A percentile compares a stretch with the other conserved stretches of the same genome.
These are phyloP conservation scores for Cepphus grylle DNA, from an alignment of 2,113 vertebrate genomes.

Conservation along the genomic window DNA sequence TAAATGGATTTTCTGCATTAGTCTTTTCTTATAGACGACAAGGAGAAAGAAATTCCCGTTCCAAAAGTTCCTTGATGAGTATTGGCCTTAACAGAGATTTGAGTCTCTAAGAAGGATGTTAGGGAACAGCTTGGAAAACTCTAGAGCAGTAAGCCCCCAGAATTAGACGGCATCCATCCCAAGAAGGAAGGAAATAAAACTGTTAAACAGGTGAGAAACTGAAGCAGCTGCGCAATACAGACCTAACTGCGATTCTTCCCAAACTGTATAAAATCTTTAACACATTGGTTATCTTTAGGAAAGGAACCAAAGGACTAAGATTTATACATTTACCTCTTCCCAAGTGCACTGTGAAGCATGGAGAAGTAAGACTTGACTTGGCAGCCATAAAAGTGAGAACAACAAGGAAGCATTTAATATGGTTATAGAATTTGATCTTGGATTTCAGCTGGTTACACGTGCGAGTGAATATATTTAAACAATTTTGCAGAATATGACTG, in stretches of 20 bases:
- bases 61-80: not conserved
- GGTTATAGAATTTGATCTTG: not conserved
- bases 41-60: not conserved
- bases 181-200: not conserved
- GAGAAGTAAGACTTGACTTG: not conserved
- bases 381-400: not conserved
- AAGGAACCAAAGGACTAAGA: not conserved
- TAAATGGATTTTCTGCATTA: conserved; percentile 1
- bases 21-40: not conserved
- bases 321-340: not conserved
- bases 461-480: not conserved
- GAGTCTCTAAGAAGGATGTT: not conserved
- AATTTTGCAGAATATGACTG: not conserved
- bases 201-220: not conserved
- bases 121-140: not conserved
- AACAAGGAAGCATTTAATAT: not conserved
- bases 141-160: not conserved
- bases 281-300: not conserved
- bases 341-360: not conserved
- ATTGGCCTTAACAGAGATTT: not conserved
- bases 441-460: not conserved
- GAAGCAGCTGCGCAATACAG: not conserved
- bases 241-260: too few species aligned
- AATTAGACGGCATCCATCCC: not conserved
- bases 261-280: too few species aligned